Evolutionary conservation across 2,113 vertebrate genomes (phyloP), one percentile per base, ranked within the genome.

Genomic region (Echinops telfairi): DNA sequence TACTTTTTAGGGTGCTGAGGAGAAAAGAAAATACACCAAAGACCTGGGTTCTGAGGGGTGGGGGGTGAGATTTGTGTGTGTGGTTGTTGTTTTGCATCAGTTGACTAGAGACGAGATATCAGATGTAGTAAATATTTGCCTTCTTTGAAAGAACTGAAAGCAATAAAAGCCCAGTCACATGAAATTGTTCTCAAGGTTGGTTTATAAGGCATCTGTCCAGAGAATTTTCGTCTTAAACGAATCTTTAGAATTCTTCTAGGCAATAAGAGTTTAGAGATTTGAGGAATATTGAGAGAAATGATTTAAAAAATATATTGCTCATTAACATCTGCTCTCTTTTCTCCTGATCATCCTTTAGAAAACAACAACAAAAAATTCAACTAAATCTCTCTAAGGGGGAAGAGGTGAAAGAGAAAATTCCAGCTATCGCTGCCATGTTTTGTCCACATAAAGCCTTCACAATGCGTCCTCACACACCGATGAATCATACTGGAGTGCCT

Each of bases 61-160:
- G 47, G 47, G 47, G 47, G 47, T 53, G 47, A 53, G 47, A 53
- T 53, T 53, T 53, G 47, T 95, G 47, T 77, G 68, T 70, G 17
- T 3, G n/a, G 68, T 70, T 70, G 29, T 70, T 70, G 11, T n/a
- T n/a, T n/a, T 29, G n/a, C 58, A 94, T 96, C 58, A 89, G 20
- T 94, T 96, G 78, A 79, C 87, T 93, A 93, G 60, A 97, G 96
- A 89, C 94, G 96, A 88, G 94, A 47, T 95, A 97, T 97, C 83
- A 95, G 89, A 96, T 93, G 62, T 53, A 53, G 47, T 47, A 98
- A 98, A 97, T 97, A 96, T 96, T 97, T 97, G 88, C 95, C 95
- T 97, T 92, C 73, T 97, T 96, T 90, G 90, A 97, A 96, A 84
- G 73, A 90, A 95, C 88, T 86, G 36, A 93, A 93, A 97, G 96